Conservation (phyloP, 2,888 invertebrate genomes). For the Aporophyla nigra region DNA sequence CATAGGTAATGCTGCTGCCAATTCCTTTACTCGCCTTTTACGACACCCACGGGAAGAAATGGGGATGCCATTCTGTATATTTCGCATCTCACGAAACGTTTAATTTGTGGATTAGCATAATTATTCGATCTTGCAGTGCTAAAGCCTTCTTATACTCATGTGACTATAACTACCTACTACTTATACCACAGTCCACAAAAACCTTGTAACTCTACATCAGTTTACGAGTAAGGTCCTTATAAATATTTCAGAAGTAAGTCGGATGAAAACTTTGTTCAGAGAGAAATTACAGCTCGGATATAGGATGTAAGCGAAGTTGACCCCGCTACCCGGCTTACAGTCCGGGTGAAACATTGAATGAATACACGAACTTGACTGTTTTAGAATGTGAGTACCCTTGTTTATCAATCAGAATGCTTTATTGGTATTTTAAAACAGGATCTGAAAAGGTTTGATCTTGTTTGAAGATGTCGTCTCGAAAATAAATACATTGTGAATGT, state of each 20-base stretch:
- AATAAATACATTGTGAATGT: neutral
- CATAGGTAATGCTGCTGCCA: too few relatives aligned
- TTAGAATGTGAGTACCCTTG: conserved; percentile 4
- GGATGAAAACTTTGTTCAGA: conserved; percentile 37
- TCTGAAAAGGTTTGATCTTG: neutral
- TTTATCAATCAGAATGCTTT: conserved; percentile 14
- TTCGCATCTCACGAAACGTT: neutral
- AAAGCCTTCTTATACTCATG: neutral
- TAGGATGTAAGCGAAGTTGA: conserved; percentile 23
- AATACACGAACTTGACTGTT: conserved; percentile 20
- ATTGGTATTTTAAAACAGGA: neutral
- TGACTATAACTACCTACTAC: too few relatives aligned
- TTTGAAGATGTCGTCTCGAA: too few relatives aligned
- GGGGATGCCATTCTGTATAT: too few relatives aligned
- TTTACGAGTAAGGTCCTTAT: conserved; percentile 31
- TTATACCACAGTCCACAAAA: conserved; percentile 4
- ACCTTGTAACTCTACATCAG: conserved; percentile 5
- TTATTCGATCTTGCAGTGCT: neutral
- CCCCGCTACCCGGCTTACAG: conserved; percentile 26
- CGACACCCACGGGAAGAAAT: too few relatives aligned
- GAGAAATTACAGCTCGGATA: conserved; percentile 42
- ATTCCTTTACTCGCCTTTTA: too few relatives aligned
- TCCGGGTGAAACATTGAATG: conserved; percentile 32
- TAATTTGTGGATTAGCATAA: neutral
- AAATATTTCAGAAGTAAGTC: conserved; percentile 43